Base-by-base conservation (phyloP, 2,113 vertebrate species). In the Anser cygnoides region DNA sequence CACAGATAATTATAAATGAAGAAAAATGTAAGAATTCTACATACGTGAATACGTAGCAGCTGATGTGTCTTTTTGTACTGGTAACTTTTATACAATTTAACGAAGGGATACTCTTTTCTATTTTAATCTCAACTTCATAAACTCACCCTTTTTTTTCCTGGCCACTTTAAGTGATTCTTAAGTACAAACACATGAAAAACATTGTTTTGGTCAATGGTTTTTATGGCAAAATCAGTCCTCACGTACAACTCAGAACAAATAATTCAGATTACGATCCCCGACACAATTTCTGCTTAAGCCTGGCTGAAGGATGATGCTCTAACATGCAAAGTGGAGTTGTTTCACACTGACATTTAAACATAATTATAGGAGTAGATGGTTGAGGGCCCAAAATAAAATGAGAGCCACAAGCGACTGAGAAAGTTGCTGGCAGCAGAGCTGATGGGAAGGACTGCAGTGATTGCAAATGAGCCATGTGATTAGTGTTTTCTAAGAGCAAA, bases 401-500 rank as follows among this genome's bases (percentile, higher is more conserved):
- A 84, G 87, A 93, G 39, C 55, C 68, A 80, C 29, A 28, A 76
- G 84, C 0, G 29, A 4, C n/a, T 77, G 68, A 81, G 63, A 37
- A 10, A 66, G 68, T 66, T 87, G 66, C 71, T 93, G 93, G 65
- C 43, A 80, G 79, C 84, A 84, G 75, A 89, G 89, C 73, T 92
- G 85, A 50, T 79, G 87, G 92, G 54, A 50, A 75, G 81, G 39
- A n/a, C 63, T 84, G 44, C 78, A 67, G 71, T 21, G 54, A 84
- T 93, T 97, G 93, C 94, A 91, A 91, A 97, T 95, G 89, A 97
- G 67, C 80, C 71, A 92, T 72, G 81, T 65, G 77, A 52, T 94
- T 84, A 95, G 55, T 81, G 57, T 95, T 95, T 96, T 91, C 89
- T 74, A 79, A 93, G 76, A 86, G 80, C 7, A 71, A 92, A 96